Percentiles rank a stretch among this genome's conserved stretches.
Conservation (phyloP, 2,113 vertebrate species). For the Gadus macrocephalus region DNA sequence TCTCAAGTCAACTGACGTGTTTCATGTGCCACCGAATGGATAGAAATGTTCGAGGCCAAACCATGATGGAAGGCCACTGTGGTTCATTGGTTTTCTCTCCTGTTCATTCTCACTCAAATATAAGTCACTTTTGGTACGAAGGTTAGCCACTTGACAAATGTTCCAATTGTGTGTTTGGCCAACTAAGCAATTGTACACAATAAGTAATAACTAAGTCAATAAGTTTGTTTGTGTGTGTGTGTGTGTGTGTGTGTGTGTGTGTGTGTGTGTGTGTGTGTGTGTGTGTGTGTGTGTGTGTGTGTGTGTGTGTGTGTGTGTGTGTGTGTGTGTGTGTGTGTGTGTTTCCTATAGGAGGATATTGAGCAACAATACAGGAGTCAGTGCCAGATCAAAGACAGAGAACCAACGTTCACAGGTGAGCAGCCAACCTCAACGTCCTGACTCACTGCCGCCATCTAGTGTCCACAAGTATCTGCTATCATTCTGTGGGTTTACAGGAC, state of each 20-base stretch:
- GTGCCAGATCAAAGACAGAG: constrained; percentile 7
- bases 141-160: no score
- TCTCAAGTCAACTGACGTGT: constrained; percentile 32
- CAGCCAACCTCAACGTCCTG: not conserved
- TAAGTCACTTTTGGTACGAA: no score
- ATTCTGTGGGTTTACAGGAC: not conserved
- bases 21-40: constrained; percentile 31
- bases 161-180: no score
- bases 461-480: not conserved
- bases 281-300: constrained; percentile 5
- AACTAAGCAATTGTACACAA: no score
- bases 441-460: constrained; percentile 28
- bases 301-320: not conserved
- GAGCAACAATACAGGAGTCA: constrained; percentile 20
- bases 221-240: not conserved
- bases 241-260: constrained; percentile 6
- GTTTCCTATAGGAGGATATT: constrained; percentile 38
- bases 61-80: constrained; percentile 55
- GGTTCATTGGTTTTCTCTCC: constrained; percentile 42
- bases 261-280: not conserved
- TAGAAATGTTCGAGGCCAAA: constrained; percentile 45
- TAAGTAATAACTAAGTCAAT: no score
- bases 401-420: constrained; percentile 55
- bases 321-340: constrained; percentile 8
- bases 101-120: not conserved